Conservation (phyloP, 2,888 invertebrate genomes). For the Willowsia nigromaculata region DNA sequence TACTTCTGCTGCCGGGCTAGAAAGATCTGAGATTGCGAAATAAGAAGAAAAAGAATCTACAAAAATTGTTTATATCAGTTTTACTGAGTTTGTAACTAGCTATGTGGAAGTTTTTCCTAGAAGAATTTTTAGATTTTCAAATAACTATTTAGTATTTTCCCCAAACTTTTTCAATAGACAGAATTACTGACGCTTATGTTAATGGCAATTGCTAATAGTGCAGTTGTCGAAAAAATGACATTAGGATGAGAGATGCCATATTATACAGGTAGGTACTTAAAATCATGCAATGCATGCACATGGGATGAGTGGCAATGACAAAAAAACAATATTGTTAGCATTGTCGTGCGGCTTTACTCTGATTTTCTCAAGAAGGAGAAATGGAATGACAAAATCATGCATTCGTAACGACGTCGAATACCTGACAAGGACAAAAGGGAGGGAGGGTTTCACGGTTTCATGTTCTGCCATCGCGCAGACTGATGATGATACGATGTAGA, state of each 20-base stretch:
- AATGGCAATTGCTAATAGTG: background rate
- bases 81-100: background rate
- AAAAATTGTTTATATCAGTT: background rate
- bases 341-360: slow-evolving; percentile 18
- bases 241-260: background rate
- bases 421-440: slow-evolving; percentile 59
- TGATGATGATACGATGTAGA: background rate
- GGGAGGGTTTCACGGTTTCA: slow-evolving; percentile 18
- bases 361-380: background rate
- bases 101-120: background rate
- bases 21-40: background rate
- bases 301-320: slow-evolving; percentile 14
- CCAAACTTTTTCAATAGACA: background rate
- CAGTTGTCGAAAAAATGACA: background rate
- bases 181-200: background rate
- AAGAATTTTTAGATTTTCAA: background rate
- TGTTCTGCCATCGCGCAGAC: slow-evolving; percentile 28
- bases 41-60: background rate
- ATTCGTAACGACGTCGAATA: background rate
- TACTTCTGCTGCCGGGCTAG: background rate
- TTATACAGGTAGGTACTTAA: background rate
- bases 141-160: background rate
- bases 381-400: slow-evolving; percentile 31
- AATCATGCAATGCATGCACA: background rate
- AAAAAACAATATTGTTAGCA: slow-evolving; percentile 15